Evolutionary conservation across 1,140 invertebrate species (phyloP).

Genomic region (Phortica variegata): DNA sequence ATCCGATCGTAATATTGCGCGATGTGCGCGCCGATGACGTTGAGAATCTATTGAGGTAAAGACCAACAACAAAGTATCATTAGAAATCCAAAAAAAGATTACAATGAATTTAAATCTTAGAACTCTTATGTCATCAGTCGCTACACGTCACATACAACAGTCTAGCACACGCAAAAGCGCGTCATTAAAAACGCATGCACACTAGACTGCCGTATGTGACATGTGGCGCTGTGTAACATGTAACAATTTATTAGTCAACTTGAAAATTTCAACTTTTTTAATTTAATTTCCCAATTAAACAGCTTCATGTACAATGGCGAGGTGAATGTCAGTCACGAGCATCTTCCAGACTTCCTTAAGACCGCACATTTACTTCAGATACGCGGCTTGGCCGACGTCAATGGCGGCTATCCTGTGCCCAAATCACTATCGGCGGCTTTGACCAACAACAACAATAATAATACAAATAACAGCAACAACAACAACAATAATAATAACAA

Average conservation of each 20-base stretch:
- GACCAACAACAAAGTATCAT: not conserved
- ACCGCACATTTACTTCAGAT: constrained; percentile 90
- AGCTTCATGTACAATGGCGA: constrained; percentile 95
- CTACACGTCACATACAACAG: no score
- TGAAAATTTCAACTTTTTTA: not conserved
- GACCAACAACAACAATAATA: constrained; percentile 45
- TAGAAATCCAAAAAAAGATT: not conserved
- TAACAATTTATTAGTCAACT: no score
- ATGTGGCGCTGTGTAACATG: no score
- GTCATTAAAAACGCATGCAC: no score
- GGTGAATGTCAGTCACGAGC: constrained; percentile 88
- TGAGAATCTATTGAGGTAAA: constrained; percentile 79
- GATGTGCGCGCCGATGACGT: constrained; percentile 87
- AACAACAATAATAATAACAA: constrained; percentile 9
- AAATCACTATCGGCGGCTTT: constrained; percentile 37
- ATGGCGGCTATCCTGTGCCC: constrained; percentile 57
- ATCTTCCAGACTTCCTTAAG: constrained; percentile 82
- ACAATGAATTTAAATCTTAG: no score
- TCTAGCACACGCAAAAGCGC: no score
- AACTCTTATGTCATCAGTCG: not conserved
- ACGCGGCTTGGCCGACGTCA: constrained; percentile 83
- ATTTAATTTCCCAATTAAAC: not conserved
- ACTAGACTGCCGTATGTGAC: no score
- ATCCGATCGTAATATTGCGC: constrained; percentile 88
- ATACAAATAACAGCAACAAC: constrained; percentile 15